Conservation (phyloP, 2,888 invertebrate genomes). For the Criorhina ranunculi region DNA sequence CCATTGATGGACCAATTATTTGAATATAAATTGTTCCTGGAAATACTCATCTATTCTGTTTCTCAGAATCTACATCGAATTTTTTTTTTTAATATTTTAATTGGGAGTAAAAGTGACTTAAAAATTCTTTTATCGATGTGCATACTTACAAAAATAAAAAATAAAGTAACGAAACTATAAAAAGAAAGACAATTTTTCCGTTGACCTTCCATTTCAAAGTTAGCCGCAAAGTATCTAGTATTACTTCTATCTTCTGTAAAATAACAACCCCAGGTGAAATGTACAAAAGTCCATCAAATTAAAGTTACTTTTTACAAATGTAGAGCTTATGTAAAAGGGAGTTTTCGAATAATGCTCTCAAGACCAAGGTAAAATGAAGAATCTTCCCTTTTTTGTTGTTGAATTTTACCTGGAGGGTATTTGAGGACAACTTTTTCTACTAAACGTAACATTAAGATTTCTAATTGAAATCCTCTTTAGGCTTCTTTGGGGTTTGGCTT, state of each 20-base stretch:
- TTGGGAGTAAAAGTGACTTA: too few species aligned
- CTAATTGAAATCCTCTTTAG: conserved; percentile 3
- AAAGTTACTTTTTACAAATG: conserved; percentile 12
- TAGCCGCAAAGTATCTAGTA: too few species aligned
- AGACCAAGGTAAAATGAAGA: not conserved
- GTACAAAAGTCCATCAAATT: conserved; percentile 28
- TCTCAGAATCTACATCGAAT: too few species aligned
- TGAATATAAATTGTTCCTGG: too few species aligned
- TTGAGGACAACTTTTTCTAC: conserved; percentile 20
- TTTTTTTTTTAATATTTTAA: too few species aligned
- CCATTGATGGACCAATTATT: too few species aligned
- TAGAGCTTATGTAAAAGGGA: not conserved
- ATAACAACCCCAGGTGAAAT: conserved; percentile 28
- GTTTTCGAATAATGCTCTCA: not conserved
- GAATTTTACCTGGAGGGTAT: not conserved
- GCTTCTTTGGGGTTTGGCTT: conserved; percentile 11
- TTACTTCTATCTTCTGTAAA: not conserved
- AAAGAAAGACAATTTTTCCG: too few species aligned
- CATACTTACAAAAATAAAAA: too few species aligned
- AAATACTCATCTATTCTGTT: too few species aligned
- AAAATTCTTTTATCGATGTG: too few species aligned
- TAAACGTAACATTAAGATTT: conserved; percentile 7
- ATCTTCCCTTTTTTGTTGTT: not conserved
- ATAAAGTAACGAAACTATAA: too few species aligned
- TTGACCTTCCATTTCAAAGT: too few species aligned